These are phyloP conservation scores for Osmerus mordax DNA, from an alignment of 2,113 vertebrate genomes.

Conservation along the genomic window DNA sequence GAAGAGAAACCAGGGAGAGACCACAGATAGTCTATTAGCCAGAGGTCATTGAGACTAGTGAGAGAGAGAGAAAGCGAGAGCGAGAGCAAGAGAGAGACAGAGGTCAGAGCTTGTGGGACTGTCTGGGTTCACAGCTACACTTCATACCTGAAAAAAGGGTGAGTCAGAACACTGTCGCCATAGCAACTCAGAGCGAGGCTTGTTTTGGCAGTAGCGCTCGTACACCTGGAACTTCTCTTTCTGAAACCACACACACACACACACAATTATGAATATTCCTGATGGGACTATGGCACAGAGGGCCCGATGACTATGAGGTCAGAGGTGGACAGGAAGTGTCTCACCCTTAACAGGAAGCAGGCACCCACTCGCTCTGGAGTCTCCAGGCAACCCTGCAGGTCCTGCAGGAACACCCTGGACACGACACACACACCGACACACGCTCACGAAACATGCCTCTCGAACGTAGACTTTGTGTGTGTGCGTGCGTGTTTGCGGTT, in stretches of 20 bases:
- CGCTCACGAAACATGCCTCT: too few species aligned
- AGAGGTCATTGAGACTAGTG: too few species aligned
- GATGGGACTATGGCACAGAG: background rate
- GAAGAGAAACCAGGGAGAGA: too few species aligned
- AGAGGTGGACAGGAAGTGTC: slow-evolving; percentile 39
- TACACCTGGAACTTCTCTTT: slow-evolving; percentile 95
- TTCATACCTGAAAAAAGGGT: slow-evolving; percentile 87
- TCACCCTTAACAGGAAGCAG: slow-evolving; percentile 90
- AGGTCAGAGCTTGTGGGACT: too few species aligned
- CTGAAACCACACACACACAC: slow-evolving; percentile 65
- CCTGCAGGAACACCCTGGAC: slow-evolving; percentile 87
- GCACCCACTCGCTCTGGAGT: slow-evolving; percentile 85
- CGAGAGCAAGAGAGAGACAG: too few species aligned
- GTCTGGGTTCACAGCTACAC: too few species aligned
- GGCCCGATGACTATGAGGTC: background rate
- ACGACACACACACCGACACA: too few species aligned
- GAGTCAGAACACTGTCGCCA: slow-evolving; percentile 92
- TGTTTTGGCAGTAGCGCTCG: slow-evolving; percentile 96
- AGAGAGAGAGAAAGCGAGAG: too few species aligned
- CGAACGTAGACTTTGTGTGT: slow-evolving; percentile 11
- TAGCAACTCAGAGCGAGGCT: slow-evolving; percentile 86
- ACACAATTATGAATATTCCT: background rate
- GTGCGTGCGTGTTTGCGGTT: slow-evolving; percentile 16
- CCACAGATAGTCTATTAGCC: too few species aligned
- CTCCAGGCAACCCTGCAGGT: slow-evolving; percentile 84